Percentiles rank a stretch among this genome's conserved stretches.
These are phyloP conservation scores for Polylopha cassiicola DNA, from an alignment of 2,888 invertebrate genomes.

Conservation along the genomic window DNA sequence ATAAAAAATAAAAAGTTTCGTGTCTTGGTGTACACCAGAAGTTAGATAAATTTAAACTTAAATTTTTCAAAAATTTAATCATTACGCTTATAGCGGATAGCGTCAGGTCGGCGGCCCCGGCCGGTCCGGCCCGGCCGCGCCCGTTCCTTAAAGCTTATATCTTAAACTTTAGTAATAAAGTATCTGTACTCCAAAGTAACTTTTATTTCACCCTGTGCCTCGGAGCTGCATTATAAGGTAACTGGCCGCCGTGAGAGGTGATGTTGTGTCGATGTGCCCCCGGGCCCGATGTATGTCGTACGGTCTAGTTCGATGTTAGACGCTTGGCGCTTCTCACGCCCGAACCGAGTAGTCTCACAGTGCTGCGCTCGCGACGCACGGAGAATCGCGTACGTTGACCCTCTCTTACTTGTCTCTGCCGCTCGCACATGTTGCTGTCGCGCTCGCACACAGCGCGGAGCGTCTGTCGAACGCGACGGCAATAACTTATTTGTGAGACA, in stretches of 20 bases:
- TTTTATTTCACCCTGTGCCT: conserved; percentile 72
- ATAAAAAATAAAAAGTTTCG: conserved; percentile 41
- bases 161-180: conserved; percentile 72
- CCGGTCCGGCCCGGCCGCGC: conserved; percentile 6
- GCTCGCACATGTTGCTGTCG: no score
- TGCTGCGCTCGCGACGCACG: no score
- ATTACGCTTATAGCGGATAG: conserved; percentile 62
- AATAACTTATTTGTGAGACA: no score
- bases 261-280: conserved; percentile 54
- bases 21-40: conserved; percentile 62
- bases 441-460: no score
- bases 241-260: conserved; percentile 46
- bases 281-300: conserved; percentile 54
- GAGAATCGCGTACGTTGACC: no score
- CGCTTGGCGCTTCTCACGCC: conserved; percentile 52
- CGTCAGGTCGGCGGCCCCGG: conserved; percentile 43
- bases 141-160: conserved; percentile 62
- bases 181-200: conserved; percentile 75
- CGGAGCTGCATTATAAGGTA: conserved; percentile 70
- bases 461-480: no score
- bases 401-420: no score
- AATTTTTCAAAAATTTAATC: conserved; percentile 45
- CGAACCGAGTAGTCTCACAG: no score
- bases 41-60: conserved; percentile 43
- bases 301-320: conserved; percentile 64